Evolutionary conservation across 2,113 vertebrate species (phyloP), one percentile per base, ranked within the genome.

Genomic region (Clarias gariepinus): DNA sequence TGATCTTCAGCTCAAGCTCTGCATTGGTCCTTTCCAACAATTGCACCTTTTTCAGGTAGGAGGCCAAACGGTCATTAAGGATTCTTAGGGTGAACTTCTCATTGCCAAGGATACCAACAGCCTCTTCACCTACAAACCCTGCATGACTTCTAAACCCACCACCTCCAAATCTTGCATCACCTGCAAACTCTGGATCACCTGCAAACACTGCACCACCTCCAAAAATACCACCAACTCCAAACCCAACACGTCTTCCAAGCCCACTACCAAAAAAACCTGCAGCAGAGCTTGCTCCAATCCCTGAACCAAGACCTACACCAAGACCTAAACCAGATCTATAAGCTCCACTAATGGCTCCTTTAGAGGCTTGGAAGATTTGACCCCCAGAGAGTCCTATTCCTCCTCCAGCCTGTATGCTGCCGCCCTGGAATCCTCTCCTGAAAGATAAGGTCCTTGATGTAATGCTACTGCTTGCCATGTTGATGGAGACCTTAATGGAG

Each of bases 21-120:
- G 80, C 85, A 36, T 96, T 96, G 91, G 94, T 90, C 0, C 15
- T 76, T 87, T 96, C 95, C 91, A 96, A 91, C 61, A 21, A 82
- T 83, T 84, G 92, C 30, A 96, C 95, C 88, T 95, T 95, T 0
- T 92, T 90, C 91, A 96, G 91, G 92, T 96, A 96, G 83, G 84
- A 0, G 23, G 93, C 92, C 91, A 96, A 89, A 0, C 94, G 94
- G 89, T 95, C 93, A 58, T 96, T 96, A 64, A 96, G 93, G 90
- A 94, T 94, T 90, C 94, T 94, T 94, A 95, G 93, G 88, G 93
- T 89, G 83, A 63, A 86, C 88, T 96, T 95, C 87, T 95, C 91
- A 57, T 92, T 95, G 86, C 89, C 87, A 0, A 83, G 21, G 71
- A 90, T 33, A 66, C 36, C 88, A 89, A 19, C 2, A 36, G 6